A percentile compares a stretch with the other conserved stretches of the same genome.
These are phyloP conservation scores for Pangasius mekongensis DNA, from an alignment of 2,797 vertebrate genomes.

Conservation along the genomic window DNA sequence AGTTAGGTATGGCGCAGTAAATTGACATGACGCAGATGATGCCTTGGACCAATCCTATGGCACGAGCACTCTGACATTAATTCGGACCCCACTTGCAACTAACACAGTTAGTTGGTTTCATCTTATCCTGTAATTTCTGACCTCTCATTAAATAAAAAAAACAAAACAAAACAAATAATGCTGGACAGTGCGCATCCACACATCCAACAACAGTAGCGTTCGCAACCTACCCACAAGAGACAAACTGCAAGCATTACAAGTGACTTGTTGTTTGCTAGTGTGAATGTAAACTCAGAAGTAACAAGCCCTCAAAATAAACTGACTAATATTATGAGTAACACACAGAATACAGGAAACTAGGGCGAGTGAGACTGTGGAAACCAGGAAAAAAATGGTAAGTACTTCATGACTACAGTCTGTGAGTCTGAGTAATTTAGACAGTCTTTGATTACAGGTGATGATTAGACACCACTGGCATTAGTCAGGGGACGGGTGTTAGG, in stretches of 20 bases:
- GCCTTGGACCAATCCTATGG: background rate
- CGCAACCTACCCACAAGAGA: background rate
- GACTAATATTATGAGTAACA: conserved; percentile 1
- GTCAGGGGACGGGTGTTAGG: background rate
- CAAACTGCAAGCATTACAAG: background rate
- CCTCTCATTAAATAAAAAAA: background rate
- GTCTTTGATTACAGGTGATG: conserved; percentile 24
- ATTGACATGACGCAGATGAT: background rate
- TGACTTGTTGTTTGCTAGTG: background rate
- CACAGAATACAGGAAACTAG: background rate
- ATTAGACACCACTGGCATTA: background rate
- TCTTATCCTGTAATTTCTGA: too few species aligned
- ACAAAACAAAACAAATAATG: background rate
- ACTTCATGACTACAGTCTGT: background rate
- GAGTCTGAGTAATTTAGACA: conserved; percentile 7
- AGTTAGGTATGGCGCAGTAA: background rate
- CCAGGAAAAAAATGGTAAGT: background rate
- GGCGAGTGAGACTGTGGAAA: background rate
- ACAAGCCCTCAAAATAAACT: background rate
- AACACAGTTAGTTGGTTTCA: background rate
- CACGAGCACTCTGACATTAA: background rate
- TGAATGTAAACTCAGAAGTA: background rate
- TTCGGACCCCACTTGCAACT: background rate
- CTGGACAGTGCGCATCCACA: background rate
- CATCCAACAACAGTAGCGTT: background rate